These are phyloP conservation scores for Xiphophorus hellerii DNA, from an alignment of 2,113 vertebrate genomes.

Conservation along the genomic window DNA sequence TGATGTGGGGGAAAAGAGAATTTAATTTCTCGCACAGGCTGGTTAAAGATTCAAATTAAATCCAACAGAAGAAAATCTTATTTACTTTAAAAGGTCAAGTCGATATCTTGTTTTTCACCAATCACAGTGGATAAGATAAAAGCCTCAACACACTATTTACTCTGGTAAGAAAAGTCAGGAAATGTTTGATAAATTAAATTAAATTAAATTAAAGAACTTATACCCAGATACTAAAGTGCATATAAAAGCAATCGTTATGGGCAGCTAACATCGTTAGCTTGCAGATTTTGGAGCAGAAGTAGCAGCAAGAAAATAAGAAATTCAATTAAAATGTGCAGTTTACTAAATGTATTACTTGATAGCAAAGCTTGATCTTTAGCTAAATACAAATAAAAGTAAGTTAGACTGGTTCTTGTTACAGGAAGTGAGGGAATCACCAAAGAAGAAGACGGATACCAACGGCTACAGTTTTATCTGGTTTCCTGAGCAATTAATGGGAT, in stretches of 20 bases:
- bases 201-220: background rate
- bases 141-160: background rate
- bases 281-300: background rate
- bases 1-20: background rate
- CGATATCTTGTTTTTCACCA: background rate
- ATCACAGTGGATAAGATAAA: background rate
- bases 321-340: background rate
- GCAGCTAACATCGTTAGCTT: background rate
- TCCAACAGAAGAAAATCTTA: background rate
- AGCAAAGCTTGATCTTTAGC: background rate
- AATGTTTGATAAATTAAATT: background rate
- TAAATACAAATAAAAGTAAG: background rate
- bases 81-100: too few species aligned
- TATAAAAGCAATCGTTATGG: constrained; percentile 1
- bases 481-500: constrained; percentile 61
- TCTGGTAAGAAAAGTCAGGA: background rate
- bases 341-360: background rate
- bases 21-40: background rate
- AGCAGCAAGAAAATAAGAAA: background rate
- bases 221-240: background rate
- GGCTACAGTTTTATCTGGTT: constrained; percentile 63
- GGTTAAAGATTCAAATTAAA: background rate
- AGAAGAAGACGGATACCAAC: constrained; percentile 32
- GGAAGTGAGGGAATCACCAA: constrained; percentile 7
- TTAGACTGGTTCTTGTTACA: background rate